A percentile compares a stretch with the other conserved stretches of the same genome.
Evolutionary conservation across 2,888 invertebrate species (phyloP).

Genomic region (Nymphalis c-album): DNA sequence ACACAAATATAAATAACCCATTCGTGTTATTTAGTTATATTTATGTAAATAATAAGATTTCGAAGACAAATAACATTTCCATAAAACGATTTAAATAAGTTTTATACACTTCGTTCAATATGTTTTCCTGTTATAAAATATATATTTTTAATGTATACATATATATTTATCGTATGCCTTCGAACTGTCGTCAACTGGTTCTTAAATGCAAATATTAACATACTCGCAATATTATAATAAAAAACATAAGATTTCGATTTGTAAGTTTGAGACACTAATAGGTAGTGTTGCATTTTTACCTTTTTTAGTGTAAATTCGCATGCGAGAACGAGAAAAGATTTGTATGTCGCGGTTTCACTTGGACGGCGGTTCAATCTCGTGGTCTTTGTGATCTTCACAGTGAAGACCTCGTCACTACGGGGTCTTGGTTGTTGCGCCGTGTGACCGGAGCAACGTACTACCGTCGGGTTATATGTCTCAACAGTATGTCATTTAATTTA

Average conservation of each 20-base stretch:
- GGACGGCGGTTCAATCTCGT: constrained; percentile 46
- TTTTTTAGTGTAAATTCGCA: constrained; percentile 77
- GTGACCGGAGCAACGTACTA: constrained; percentile 85
- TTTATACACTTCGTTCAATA: background rate
- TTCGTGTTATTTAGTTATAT: no score
- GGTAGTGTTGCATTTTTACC: background rate
- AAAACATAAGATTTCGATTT: background rate
- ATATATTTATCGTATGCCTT: no score
- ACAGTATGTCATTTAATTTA: constrained; percentile 82
- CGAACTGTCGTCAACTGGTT: no score
- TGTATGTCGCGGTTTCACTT: constrained; percentile 87
- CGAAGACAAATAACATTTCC: no score
- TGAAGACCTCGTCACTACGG: constrained; percentile 90
- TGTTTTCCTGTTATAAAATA: background rate
- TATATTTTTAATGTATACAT: no score
- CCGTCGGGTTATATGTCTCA: constrained; percentile 90
- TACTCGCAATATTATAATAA: no score
- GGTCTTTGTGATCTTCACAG: constrained; percentile 84
- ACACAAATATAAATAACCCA: no score
- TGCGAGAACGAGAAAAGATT: constrained; percentile 85
- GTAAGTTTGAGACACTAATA: background rate
- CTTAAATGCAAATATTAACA: no score
- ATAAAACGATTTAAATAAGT: no score
- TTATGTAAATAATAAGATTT: no score
- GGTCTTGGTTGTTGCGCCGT: constrained; percentile 85